Evolutionary conservation across 2,797 vertebrate species (phyloP).

Genomic region (Ptychobarbus kaznakovi): DNA sequence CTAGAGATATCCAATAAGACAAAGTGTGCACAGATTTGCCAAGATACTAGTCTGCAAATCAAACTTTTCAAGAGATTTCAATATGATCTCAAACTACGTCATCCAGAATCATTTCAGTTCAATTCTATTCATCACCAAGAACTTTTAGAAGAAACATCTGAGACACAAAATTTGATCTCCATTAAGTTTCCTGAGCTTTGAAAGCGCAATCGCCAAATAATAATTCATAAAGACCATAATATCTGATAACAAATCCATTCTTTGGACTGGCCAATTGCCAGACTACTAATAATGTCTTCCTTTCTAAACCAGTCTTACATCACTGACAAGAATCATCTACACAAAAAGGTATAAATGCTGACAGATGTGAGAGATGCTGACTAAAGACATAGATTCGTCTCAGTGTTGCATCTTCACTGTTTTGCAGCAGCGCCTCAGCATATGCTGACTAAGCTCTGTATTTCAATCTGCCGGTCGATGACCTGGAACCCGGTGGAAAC

Average conservation of each 20-base stretch:
- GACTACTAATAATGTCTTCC: background rate
- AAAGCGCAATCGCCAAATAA: background rate
- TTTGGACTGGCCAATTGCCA: background rate
- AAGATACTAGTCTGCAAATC: background rate
- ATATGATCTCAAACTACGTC: background rate
- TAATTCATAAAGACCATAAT: background rate
- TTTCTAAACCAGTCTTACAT: background rate
- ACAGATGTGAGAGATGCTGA: slow-evolving; percentile 11
- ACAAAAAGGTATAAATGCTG: background rate
- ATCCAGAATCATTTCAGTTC: background rate
- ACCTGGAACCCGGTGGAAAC: slow-evolving; percentile 37
- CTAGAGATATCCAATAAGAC: background rate
- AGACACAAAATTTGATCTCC: background rate
- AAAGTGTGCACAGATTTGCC: background rate
- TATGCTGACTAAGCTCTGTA: slow-evolving; percentile 22
- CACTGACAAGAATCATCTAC: background rate
- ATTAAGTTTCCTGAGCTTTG: background rate
- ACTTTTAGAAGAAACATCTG: background rate
- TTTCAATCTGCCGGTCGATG: slow-evolving; percentile 22
- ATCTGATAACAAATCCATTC: background rate
- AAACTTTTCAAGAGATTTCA: background rate
- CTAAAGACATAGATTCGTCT: slow-evolving; percentile 15
- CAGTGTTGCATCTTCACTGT: slow-evolving; percentile 21
- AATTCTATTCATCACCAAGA: background rate
- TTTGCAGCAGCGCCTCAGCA: background rate